These are phyloP conservation scores for Patella ulyssiponensis DNA, from an alignment of 2,888 invertebrate species.

Conservation along the genomic window DNA sequence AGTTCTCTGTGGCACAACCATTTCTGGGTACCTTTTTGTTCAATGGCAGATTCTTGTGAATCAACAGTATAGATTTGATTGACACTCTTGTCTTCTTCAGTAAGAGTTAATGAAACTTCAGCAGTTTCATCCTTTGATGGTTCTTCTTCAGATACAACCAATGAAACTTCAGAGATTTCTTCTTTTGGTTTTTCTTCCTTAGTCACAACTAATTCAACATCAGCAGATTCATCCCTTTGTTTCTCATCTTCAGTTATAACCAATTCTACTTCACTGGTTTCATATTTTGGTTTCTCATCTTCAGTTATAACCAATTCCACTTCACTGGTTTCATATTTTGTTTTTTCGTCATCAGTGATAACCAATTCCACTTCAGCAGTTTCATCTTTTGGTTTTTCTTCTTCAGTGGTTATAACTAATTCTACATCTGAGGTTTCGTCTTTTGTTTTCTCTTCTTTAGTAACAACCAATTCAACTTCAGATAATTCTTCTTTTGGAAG, in stretches of 20 bases:
- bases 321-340: not conserved
- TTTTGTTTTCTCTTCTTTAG: not conserved
- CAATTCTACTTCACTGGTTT: constrained; percentile 16
- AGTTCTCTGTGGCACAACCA: not conserved
- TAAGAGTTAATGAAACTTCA: too few species aligned
- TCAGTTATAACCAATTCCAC: not conserved
- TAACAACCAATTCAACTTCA: not conserved
- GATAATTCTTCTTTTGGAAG: not conserved
- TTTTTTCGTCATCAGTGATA: not conserved
- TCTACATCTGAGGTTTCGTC: not conserved
- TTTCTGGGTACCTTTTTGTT: not conserved
- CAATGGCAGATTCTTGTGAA: not conserved
- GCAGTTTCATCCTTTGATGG: not conserved
- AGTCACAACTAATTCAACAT: not conserved
- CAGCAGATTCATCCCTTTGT: not conserved
- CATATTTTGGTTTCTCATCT: constrained; percentile 8
- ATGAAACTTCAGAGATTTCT: not conserved
- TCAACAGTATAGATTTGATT: too few species aligned
- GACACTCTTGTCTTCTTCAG: not conserved
- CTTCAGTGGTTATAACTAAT: not conserved
- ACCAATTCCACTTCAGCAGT: not conserved
- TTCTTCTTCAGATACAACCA: not conserved
- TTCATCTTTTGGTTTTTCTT: not conserved
- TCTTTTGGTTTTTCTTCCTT: not conserved
- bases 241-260: not conserved